Evolutionary conservation across 2,113 vertebrate species (phyloP).

Genomic region (Uria aalge): DNA sequence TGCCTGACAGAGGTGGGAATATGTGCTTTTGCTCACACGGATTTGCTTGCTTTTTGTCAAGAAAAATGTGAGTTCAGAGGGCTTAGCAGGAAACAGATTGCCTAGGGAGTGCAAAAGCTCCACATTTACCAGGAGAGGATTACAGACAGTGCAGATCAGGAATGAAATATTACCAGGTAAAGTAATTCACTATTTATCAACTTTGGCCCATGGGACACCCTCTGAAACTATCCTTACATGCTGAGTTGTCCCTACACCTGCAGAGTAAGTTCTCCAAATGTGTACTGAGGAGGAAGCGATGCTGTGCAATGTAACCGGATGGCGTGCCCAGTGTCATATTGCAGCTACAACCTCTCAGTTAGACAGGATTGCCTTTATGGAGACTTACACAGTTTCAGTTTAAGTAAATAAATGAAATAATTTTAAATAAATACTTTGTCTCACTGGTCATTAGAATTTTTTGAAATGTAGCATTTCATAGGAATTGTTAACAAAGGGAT

Average conservation of each 20-base stretch:
- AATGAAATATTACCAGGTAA: not conserved
- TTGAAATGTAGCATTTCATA: not conserved
- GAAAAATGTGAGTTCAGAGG: conserved; percentile 1
- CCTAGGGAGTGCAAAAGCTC: not conserved
- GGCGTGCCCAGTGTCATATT: not conserved
- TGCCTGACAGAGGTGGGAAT: not conserved
- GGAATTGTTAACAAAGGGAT: not conserved
- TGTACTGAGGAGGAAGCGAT: not conserved
- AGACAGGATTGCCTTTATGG: not conserved
- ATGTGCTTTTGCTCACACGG: not conserved
- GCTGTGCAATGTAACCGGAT: not conserved
- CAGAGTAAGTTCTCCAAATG: not conserved
- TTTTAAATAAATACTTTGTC: not conserved
- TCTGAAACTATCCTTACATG: not conserved
- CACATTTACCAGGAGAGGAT: not conserved
- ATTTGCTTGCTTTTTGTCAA: not conserved
- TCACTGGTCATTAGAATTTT: not conserved
- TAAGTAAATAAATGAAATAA: not conserved
- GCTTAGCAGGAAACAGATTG: not conserved
- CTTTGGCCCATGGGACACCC: not conserved
- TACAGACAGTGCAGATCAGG: not conserved
- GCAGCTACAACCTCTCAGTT: not conserved
- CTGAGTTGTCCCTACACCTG: not conserved
- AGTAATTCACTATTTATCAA: conserved; percentile 26
- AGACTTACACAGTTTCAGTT: not conserved